Evolutionary conservation across 2,113 vertebrate species (phyloP).

Genomic region (Jacana jacana): DNA sequence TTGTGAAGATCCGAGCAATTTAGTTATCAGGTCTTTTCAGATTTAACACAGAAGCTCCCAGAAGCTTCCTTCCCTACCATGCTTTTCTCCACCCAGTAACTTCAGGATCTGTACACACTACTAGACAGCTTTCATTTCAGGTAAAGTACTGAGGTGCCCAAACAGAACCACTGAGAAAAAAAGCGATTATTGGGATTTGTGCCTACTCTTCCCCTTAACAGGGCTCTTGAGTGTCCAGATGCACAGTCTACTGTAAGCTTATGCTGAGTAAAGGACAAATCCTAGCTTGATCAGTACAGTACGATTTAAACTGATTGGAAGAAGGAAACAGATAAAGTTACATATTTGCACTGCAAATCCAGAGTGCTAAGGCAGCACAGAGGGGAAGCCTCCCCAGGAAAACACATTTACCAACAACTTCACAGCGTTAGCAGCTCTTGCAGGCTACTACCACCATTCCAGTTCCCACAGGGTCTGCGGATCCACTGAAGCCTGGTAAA

Average conservation of each 20-base stretch:
- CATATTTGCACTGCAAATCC: not conserved
- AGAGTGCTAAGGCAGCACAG: not conserved
- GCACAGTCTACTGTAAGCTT: not conserved
- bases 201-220: not conserved
- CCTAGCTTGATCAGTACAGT: not conserved
- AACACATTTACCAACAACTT: not conserved
- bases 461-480: not conserved
- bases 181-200: not conserved
- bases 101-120: not conserved
- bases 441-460: not conserved
- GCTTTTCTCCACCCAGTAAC: not conserved
- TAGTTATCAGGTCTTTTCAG: not conserved
- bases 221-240: not conserved
- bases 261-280: not conserved
- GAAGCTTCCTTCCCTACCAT: not conserved
- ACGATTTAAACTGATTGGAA: not conserved
- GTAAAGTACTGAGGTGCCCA: not conserved
- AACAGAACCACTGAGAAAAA: not conserved
- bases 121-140: not conserved
- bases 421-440: not conserved
- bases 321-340: not conserved
- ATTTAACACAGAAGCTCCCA: not conserved
- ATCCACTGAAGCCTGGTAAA: not conserved
- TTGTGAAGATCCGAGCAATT: not conserved
- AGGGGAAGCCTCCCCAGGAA: not conserved